These are phyloP conservation scores for Ernsta delagoae DNA, from an alignment of 2,888 invertebrate species.

Conservation along the genomic window DNA sequence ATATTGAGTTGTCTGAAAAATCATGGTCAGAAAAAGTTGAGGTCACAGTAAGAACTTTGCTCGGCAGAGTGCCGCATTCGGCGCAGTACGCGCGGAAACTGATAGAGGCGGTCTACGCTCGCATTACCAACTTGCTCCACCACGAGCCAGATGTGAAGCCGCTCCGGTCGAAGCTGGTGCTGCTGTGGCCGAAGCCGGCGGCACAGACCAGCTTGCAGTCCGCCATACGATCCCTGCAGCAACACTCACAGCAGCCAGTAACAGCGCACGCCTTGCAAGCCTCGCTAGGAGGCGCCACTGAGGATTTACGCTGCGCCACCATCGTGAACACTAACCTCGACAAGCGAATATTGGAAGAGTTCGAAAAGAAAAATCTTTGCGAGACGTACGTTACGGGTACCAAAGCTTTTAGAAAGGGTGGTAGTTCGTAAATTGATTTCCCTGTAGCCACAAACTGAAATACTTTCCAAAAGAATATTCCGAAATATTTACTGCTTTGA, in stretches of 20 bases:
- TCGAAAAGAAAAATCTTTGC: slow-evolving; percentile 55
- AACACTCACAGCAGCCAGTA: slow-evolving; percentile 48
- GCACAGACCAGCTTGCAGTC: neutral
- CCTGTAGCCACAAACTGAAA: no score
- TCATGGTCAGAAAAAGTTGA: no score
- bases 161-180: no score
- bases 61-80: slow-evolving; percentile 51
- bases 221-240: slow-evolving; percentile 39
- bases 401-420: no score
- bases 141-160: no score
- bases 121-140: no score
- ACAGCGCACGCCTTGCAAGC: slow-evolving; percentile 49
- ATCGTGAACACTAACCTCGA: slow-evolving; percentile 57
- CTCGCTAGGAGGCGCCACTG: slow-evolving; percentile 47
- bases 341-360: slow-evolving; percentile 48
- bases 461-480: no score
- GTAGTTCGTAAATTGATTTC: no score
- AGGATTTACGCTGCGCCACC: slow-evolving; percentile 53
- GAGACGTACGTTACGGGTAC: slow-evolving; percentile 40
- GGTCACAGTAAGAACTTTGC: slow-evolving; percentile 43
- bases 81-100: no score
- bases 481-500: no score
- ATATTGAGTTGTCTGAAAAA: no score
- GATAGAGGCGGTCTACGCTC: no score
- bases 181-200: slow-evolving; percentile 21